Evolutionary conservation across 2,113 vertebrate genomes (phyloP).

Genomic region (Prunella himalayana): DNA sequence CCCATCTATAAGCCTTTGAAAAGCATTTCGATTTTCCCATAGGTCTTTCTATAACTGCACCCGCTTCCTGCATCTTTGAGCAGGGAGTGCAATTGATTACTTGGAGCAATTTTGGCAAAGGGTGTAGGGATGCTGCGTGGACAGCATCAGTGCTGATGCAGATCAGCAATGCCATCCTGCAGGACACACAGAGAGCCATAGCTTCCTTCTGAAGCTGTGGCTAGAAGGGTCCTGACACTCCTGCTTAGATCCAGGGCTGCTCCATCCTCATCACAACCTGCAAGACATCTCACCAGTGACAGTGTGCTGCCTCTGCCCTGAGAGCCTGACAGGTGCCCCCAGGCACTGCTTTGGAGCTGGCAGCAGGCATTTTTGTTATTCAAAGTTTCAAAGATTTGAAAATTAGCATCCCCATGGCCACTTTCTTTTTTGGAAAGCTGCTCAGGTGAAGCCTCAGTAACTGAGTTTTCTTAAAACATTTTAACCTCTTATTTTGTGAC

Average conservation of each 20-base stretch:
- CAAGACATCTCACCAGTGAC: fast-evolving
- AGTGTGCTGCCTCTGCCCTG: not conserved
- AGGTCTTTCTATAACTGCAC: not conserved
- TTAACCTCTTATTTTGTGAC: not conserved
- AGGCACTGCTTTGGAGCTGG: not conserved
- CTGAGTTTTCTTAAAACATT: not conserved
- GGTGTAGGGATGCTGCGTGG: fast-evolving
- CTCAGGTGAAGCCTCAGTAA: not conserved
- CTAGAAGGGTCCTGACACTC: no score
- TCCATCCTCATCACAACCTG: fast-evolving
- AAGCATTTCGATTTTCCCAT: not conserved
- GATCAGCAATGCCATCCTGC: not conserved
- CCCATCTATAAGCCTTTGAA: not conserved
- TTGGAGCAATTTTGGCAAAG: not conserved
- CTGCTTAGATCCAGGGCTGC: no score
- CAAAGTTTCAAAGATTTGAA: not conserved
- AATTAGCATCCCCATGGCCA: not conserved
- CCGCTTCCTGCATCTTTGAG: not conserved
- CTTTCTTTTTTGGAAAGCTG: not conserved
- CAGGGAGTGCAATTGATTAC: not conserved
- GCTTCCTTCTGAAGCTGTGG: no score
- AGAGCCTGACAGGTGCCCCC: not conserved
- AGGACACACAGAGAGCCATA: not conserved
- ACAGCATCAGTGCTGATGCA: fast-evolving
- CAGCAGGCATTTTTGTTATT: not conserved